Evolutionary conservation across 1,140 invertebrate species (phyloP), one percentile per base, ranked within the genome.

Genomic region (Drosophila watanabei): DNA sequence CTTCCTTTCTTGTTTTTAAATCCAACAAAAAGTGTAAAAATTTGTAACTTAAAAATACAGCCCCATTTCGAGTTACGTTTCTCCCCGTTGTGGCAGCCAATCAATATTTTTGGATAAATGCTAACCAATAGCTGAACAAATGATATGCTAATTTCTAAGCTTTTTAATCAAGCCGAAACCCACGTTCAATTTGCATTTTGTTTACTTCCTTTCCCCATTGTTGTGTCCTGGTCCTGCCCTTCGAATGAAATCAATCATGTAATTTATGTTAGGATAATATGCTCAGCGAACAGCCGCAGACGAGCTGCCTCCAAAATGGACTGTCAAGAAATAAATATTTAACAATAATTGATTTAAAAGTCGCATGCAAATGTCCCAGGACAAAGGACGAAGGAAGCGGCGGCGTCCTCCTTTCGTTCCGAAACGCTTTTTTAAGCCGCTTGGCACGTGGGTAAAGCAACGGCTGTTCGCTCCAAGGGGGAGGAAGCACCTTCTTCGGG

Each of bases 311-410:
- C 54, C 68, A 49, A 80, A 89, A 85, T 85, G 85, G 86, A 89
- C 86, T 85, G 85, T 64, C 75, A 66, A 82, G 86, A 90, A 86
- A 90, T 90, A 90, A 90, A 90, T 90, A 90, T 90, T 90, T 90
- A 90, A 90, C 86, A 90, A 90, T 90, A 90, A 90, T 90, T 90
- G 86, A 90, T 90, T 90, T 90, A 90, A 90, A 90, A 90, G 87
- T 85, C 86, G 86, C 82, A 90, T 86, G 86, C 86, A 90, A 90
- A 90, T 90, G 88, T 57, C 4, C 28, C 60, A 51, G 45, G 59
- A 58, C 58, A 37, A 56, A 51, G 73, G 59, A 63, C 61, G 52
- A 62, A 45, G 60, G 57, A 56, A 52, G 49, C 41, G 30, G 39
- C 28, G n/a, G n/a, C n/a, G n/a, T n/a, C n/a, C n/a, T n/a, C n/a